Conservation (phyloP, 1,140 invertebrate species). For the Amyelois transitella region DNA sequence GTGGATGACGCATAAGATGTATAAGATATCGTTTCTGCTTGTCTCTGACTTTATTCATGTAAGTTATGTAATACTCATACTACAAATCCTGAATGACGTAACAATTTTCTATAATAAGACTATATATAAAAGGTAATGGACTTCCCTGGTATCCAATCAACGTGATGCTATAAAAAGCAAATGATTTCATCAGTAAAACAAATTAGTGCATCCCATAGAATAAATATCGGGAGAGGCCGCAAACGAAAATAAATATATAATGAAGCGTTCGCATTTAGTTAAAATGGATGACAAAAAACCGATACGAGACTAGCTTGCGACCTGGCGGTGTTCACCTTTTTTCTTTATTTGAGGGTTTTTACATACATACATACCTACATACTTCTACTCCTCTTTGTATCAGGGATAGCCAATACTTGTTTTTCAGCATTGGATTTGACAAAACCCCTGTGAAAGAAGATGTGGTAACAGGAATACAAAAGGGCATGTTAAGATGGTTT, state of each 20-base stretch:
- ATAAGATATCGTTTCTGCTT: too few species aligned
- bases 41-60: too few species aligned
- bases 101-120: not conserved
- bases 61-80: too few species aligned
- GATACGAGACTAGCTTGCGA: not conserved
- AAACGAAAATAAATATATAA: conserved; percentile 32
- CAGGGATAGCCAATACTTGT: too few species aligned
- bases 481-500: too few species aligned
- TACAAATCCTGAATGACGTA: too few species aligned
- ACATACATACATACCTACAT: too few species aligned
- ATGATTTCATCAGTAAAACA: conserved; percentile 16
- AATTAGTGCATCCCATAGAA: conserved; percentile 24
- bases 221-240: conserved; percentile 26
- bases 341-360: not conserved
- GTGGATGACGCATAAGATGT: too few species aligned
- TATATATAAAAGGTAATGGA: not conserved
- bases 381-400: too few species aligned
- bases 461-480: too few species aligned
- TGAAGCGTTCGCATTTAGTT: conserved; percentile 24
- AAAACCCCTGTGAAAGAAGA: too few species aligned
- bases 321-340: not conserved
- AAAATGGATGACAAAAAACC: conserved; percentile 32
- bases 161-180: not conserved
- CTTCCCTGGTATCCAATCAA: not conserved
- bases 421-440: too few species aligned